Conservation (phyloP, 2,113 vertebrate genomes). For the Odocoileus virginianus region DNA sequence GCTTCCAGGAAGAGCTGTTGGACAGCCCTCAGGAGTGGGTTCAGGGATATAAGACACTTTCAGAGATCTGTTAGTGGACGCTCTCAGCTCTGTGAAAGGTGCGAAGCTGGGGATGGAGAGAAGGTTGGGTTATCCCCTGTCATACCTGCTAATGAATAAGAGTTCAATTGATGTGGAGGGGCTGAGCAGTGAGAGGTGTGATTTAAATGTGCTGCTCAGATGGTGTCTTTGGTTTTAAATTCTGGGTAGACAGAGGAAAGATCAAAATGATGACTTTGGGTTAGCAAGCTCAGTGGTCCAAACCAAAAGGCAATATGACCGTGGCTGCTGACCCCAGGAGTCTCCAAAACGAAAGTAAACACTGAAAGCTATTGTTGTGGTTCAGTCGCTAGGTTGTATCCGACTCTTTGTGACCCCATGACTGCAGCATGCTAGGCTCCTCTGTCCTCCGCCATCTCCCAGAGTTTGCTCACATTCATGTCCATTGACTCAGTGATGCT, state of each 20-base stretch:
- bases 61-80: neutral
- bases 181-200: neutral
- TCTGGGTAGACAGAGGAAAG: neutral
- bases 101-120: neutral
- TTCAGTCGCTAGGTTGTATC: neutral
- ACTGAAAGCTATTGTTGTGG: neutral
- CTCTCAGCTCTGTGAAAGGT: neutral
- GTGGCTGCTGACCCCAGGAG: neutral
- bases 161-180: neutral
- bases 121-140: neutral
- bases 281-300: neutral
- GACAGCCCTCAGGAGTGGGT: neutral
- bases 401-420: neutral
- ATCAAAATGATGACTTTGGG: accelerated
- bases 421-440: neutral
- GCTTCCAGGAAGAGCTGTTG: neutral
- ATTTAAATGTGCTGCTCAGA: neutral
- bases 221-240: neutral
- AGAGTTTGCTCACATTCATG: neutral
- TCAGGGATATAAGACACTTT: neutral
- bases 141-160: neutral
- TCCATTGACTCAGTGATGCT: neutral
- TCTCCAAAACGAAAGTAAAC: neutral
- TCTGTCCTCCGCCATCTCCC: neutral
- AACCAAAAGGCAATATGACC: neutral